These are phyloP conservation scores for Pristionchus entomophagus DNA, from an alignment of 2,888 invertebrate genomes.

Conservation along the genomic window DNA sequence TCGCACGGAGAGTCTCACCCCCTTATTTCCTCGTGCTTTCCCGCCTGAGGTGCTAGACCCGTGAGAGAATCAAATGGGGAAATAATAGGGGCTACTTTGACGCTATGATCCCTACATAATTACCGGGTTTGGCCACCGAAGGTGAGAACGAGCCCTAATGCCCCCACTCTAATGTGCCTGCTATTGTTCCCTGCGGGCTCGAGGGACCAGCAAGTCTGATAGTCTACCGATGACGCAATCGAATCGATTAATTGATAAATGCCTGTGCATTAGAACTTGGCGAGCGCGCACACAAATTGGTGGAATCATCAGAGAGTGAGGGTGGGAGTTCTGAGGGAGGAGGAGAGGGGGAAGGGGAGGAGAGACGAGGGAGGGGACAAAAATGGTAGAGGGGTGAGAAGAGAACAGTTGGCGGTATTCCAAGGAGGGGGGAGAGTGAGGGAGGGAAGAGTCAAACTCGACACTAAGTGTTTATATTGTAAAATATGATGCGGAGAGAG, in stretches of 20 bases:
- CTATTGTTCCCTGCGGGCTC: background rate
- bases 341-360: background rate
- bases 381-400: background rate
- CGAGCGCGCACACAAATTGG: background rate
- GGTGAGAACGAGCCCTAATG: background rate
- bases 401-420: background rate
- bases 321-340: background rate
- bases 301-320: slow-evolving; percentile 18
- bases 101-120: background rate
- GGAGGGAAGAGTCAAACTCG: slow-evolving; percentile 27
- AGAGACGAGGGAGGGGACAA: background rate
- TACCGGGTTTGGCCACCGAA: slow-evolving; percentile 20
- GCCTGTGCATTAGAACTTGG: background rate
- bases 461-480: slow-evolving; percentile 45
- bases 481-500: background rate
- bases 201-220: too few relatives aligned
- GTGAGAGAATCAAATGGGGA: background rate
- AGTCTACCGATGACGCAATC: background rate
- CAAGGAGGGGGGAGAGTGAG: slow-evolving; percentile 11
- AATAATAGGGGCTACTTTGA: slow-evolving; percentile 1
- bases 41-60: background rate
- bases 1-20: background rate
- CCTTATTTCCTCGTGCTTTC: background rate
- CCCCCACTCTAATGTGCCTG: background rate
- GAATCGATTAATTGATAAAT: too few relatives aligned